Evolutionary conservation across 2,797 vertebrate genomes (phyloP).

Genomic region (Halcyon chelicuti): DNA sequence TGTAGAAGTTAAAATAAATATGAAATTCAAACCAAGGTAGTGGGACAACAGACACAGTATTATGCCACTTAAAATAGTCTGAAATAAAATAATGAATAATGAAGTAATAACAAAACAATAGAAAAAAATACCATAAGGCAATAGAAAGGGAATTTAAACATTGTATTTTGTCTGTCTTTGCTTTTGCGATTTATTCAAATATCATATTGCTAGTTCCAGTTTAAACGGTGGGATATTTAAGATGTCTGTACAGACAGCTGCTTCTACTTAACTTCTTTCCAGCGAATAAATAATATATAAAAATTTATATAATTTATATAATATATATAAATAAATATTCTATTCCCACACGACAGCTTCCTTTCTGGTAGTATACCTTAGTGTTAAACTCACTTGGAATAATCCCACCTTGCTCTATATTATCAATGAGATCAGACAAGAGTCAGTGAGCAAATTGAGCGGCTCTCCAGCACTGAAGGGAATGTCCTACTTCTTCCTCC

Average conservation of each 20-base stretch:
- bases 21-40: neutral
- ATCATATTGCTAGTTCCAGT: neutral
- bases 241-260: neutral
- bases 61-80: neutral
- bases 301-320: too few species aligned
- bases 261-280: neutral
- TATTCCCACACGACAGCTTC: neutral
- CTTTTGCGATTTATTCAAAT: neutral
- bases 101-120: neutral
- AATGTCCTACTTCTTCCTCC: fast-evolving
- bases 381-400: neutral
- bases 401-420: neutral
- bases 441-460: neutral
- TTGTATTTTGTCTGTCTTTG: neutral
- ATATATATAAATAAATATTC: neutral
- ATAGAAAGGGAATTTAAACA: neutral
- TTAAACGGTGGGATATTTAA: neutral
- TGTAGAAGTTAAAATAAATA: neutral
- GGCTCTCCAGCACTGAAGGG: neutral
- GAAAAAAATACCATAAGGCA: neutral
- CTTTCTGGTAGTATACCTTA: neutral
- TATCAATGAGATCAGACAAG: neutral
- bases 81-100: neutral
- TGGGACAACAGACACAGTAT: neutral
- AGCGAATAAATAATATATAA: too few species aligned